Evolutionary conservation across 2,888 invertebrate species (phyloP), one percentile per base, ranked within the genome.

Genomic region (Macroteleia sp.): DNA sequence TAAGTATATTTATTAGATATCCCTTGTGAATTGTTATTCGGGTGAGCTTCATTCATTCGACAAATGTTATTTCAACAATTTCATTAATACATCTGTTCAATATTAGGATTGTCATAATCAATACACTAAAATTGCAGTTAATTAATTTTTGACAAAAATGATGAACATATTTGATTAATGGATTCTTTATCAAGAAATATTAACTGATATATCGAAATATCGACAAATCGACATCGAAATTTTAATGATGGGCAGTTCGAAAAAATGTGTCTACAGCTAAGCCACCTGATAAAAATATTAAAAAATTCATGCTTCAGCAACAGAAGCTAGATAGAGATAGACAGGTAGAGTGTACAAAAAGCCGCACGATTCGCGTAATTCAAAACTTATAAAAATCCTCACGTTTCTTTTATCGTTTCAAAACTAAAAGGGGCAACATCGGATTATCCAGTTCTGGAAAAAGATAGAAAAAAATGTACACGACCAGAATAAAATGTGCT

Each of bases 371-470:
- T 52, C 48, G 62, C 46, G n/a, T 46, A 22, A 39, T 48, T 50
- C 64, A 74, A 74, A 75, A 75, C 22, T 50, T 9, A 64, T 46
- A 73, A 80, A 81, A 81, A 61, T 82, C 79, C 84, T 84, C 84
- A 84, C 84, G 75, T 83, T 61, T 78, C 41, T 74, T 67, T 73
- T 77, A 71, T 73, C 62, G 76, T 81, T 79, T 78, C 78, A 83
- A 82, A 83, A 81, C 57, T 79, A 83, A 83, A 78, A 69, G 52
- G 56, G 76, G 70, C 66, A 77, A 36, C 73, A 57, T 76, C 61
- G 69, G 69, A 57, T 81, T 80, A 79, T 82, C 82, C 78, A 76
- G 73, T 70, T 80, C 84, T 83, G 82, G 44, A 82, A 84, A 81
- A 83, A 71, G 52, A 67, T 39, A 32, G n/a, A 10, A 57, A 56